Conservation (phyloP, 2,113 vertebrate genomes). For the Piprites chloris region DNA sequence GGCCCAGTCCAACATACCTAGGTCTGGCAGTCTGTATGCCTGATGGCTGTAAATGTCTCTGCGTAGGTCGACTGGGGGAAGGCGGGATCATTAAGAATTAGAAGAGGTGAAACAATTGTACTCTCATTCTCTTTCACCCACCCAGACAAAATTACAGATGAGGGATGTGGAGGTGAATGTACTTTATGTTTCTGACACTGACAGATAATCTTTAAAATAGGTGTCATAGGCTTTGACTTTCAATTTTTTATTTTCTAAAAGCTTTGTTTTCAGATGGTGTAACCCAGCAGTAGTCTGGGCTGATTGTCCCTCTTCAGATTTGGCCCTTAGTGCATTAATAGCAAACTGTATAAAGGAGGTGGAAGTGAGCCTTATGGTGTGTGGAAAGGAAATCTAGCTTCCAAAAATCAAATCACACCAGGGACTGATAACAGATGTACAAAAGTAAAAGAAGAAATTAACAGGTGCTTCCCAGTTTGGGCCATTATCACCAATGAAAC, state of each 20-base stretch:
- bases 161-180: not conserved
- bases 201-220: conserved; percentile 37
- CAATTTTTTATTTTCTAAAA: not conserved
- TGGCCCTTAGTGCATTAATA: not conserved
- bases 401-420: conserved; percentile 36
- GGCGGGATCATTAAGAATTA: conserved; percentile 63
- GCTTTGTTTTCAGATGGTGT: conserved; percentile 47
- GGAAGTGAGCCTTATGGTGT: not conserved
- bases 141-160: not conserved
- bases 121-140: conserved; percentile 35
- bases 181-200: not conserved
- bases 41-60: conserved; percentile 70
- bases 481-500: conserved; percentile 18
- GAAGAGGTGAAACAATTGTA: conserved; percentile 46
- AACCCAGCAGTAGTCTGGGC: conserved; percentile 13
- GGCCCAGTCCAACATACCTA: conserved; percentile 72
- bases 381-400: conserved; percentile 50
- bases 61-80: conserved; percentile 47
- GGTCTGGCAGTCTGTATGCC: conserved; percentile 62
- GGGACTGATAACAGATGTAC: conserved; percentile 22
- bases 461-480: conserved; percentile 11
- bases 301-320: not conserved
- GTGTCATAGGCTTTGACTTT: not conserved
- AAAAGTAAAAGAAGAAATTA: conserved; percentile 15
- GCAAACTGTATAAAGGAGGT: conserved; percentile 34